Percentiles rank a stretch among this genome's conserved stretches.
Evolutionary conservation across 1,140 invertebrate genomes (phyloP).

Genomic region (Reticulitermes speratus): DNA sequence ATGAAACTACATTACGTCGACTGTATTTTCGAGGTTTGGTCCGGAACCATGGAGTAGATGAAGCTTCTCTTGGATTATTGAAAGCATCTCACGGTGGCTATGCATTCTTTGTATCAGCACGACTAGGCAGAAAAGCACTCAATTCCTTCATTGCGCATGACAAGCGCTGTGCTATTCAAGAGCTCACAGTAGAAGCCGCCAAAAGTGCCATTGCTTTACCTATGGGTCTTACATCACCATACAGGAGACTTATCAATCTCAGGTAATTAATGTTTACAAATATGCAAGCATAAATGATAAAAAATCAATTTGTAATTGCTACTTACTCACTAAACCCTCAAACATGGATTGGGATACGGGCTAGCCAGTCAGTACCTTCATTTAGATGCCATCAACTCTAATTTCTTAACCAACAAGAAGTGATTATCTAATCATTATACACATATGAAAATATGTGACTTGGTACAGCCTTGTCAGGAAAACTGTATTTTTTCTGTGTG

Average conservation of each 20-base stretch:
- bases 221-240: constrained; percentile 47
- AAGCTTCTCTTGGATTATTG: constrained; percentile 45
- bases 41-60: constrained; percentile 43
- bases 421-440: too few relatives aligned
- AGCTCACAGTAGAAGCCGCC: constrained; percentile 45
- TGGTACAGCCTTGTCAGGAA: too few relatives aligned
- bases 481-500: too few relatives aligned
- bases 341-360: neutral
- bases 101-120: constrained; percentile 50
- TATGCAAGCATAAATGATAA: neutral
- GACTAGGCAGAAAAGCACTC: constrained; percentile 46
- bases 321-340: neutral
- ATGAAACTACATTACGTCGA: constrained; percentile 46
- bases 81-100: constrained; percentile 47
- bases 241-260: constrained; percentile 49
- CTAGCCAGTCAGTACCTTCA: too few relatives aligned
- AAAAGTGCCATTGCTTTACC: constrained; percentile 47
- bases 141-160: constrained; percentile 44
- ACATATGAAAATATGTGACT: too few relatives aligned
- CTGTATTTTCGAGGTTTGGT: constrained; percentile 49
- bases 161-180: constrained; percentile 47
- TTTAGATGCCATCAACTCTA: too few relatives aligned
- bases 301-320: neutral
- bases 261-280: constrained; percentile 40
- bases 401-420: too few relatives aligned